phyloP scores from a whole-genome alignment of 2,113 vertebrate genomes.

The Laticauda laticaudata region DNA sequence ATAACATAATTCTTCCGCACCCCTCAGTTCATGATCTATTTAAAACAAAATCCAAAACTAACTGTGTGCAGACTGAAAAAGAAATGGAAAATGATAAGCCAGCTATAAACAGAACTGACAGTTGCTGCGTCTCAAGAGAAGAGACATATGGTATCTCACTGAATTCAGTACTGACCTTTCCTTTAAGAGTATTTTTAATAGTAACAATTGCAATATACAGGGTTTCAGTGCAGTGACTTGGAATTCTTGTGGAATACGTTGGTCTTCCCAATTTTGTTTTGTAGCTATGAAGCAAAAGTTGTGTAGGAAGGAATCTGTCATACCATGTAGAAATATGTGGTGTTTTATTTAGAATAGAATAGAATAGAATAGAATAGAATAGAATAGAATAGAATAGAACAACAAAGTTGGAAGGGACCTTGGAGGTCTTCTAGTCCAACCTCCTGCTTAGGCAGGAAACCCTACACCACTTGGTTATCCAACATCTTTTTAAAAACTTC shows the following conservation, averaged over 20 bases:
- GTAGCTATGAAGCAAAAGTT: constrained; percentile 33
- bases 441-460: no score
- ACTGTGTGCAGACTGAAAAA: constrained; percentile 47
- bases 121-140: constrained; percentile 53
- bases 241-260: constrained; percentile 36
- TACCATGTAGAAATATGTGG: constrained; percentile 11
- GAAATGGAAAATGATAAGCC: constrained; percentile 52
- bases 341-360: neutral
- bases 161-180: constrained; percentile 37
- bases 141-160: constrained; percentile 50
- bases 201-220: constrained; percentile 48
- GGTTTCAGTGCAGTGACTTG: constrained; percentile 42
- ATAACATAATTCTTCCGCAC: constrained; percentile 12
- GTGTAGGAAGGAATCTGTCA: constrained; percentile 2
- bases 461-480: no score
- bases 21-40: constrained; percentile 7
- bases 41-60: constrained; percentile 34
- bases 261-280: neutral
- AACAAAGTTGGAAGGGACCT: no score
- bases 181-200: constrained; percentile 58
- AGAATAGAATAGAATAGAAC: no score
- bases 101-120: constrained; percentile 55
- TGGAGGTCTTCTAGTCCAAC: no score
- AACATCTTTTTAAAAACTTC: no score
- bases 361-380: no score